Conservation (phyloP, 92 coral and sea anemone genomes). For the Nematostella vectensis region DNA sequence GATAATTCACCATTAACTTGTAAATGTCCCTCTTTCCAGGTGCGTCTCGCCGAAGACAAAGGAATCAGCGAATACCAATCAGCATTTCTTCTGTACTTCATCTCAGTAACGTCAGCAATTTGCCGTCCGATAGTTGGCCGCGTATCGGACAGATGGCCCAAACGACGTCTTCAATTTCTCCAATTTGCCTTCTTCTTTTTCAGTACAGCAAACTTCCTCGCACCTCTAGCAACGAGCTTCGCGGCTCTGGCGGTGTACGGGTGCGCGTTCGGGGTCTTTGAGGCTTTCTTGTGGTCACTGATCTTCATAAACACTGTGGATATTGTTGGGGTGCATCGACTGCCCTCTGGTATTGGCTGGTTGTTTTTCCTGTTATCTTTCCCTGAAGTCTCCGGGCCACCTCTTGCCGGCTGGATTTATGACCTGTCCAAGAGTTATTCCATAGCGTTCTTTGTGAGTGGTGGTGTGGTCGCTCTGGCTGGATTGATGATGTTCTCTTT, state of each 20-base stretch:
- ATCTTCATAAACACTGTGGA: constrained; percentile 9
- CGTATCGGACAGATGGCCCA: constrained; percentile 10
- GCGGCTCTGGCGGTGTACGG: constrained; percentile 17
- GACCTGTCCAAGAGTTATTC: constrained; percentile 23
- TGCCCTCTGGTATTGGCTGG: constrained; percentile 18
- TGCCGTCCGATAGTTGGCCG: constrained; percentile 22
- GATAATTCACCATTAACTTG: too few species aligned
- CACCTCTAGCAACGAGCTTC: constrained; percentile 22
- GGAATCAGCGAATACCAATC: constrained; percentile 14
- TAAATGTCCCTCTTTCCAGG: too few species aligned
- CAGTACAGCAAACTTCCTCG: constrained; percentile 5
- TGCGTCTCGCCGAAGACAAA: constrained; percentile 27
- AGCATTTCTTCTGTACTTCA: constrained; percentile 16
- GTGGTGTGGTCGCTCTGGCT: constrained; percentile 5
- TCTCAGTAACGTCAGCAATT: constrained; percentile 10
- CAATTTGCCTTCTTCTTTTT: constrained; percentile 9
- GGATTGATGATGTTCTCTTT: not conserved
- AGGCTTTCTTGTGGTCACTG: constrained; percentile 17
- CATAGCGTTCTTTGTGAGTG: constrained; percentile 16
- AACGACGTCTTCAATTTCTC: constrained; percentile 5
- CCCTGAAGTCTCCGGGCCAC: constrained; percentile 18
- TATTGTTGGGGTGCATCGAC: constrained; percentile 11
- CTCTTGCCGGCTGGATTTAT: constrained; percentile 44
- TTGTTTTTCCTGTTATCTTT: constrained; percentile 10
- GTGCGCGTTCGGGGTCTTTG: constrained; percentile 28